Evolutionary conservation across 2,113 vertebrate species (phyloP).

Genomic region (Lagopus leucura): DNA sequence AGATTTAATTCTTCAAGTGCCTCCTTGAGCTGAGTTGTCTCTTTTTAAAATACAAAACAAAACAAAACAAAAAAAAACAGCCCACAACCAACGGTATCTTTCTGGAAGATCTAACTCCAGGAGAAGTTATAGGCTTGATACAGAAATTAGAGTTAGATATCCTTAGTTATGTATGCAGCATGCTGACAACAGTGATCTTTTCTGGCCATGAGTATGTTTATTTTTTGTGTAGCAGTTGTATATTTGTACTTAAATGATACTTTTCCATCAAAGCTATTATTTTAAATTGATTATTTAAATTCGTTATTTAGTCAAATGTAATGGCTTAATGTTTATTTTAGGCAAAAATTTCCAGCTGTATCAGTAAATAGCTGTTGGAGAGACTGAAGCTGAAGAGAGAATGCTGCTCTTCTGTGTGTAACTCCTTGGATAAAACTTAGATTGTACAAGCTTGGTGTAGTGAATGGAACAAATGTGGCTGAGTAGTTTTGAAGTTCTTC

Average conservation of each 20-base stretch:
- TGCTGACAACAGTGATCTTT: neutral
- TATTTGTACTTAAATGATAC: conserved; percentile 24
- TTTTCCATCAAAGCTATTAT: conserved; percentile 45
- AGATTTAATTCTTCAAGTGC: neutral
- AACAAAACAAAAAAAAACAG: too few species aligned
- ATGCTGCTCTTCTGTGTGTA: neutral
- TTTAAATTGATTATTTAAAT: conserved; percentile 46
- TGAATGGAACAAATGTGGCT: neutral
- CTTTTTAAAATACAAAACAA: neutral
- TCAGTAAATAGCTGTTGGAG: neutral
- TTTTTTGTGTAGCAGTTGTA: neutral
- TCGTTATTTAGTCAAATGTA: conserved; percentile 1
- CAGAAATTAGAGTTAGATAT: neutral
- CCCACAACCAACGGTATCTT: neutral
- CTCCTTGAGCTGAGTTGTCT: neutral
- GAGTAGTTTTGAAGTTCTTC: neutral
- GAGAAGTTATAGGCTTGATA: neutral
- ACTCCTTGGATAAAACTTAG: neutral
- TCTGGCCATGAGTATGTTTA: conserved; percentile 15
- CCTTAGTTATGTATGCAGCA: neutral
- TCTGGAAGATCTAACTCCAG: neutral
- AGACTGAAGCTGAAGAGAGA: neutral
- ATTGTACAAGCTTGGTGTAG: neutral
- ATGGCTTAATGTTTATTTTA: conserved; percentile 31
- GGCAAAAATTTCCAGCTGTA: conserved; percentile 4